Percentiles rank a stretch among this genome's conserved stretches.
These are phyloP conservation scores for Lanistes nyassanus DNA, from an alignment of 1,140 invertebrate genomes.

Conservation along the genomic window DNA sequence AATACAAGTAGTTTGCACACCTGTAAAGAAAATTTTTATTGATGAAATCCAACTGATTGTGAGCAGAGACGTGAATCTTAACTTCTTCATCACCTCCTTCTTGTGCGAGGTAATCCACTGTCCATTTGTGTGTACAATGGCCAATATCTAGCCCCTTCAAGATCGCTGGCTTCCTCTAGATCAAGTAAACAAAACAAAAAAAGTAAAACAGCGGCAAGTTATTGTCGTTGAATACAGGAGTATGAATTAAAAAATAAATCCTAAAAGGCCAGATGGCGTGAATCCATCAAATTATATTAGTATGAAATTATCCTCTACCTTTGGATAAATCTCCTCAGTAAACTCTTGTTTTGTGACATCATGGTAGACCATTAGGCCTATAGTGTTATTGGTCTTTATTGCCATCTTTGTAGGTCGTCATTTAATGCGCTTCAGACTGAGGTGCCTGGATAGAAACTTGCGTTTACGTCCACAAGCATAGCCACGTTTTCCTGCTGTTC, in stretches of 20 bases:
- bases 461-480: not conserved
- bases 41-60: conserved; percentile 70
- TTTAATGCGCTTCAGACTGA: not conserved
- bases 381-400: no score
- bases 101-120: conserved; percentile 67
- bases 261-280: no score
- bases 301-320: conserved; percentile 1
- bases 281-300: not conserved
- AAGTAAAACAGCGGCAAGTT: no score
- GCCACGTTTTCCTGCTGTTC: not conserved
- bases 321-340: conserved; percentile 27
- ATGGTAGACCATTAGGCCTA: conserved; percentile 1
- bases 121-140: conserved; percentile 69
- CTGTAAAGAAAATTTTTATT: conserved; percentile 73
- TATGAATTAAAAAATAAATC: not conserved
- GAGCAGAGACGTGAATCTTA: conserved; percentile 70
- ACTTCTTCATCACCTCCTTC: conserved; percentile 64
- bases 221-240: not conserved
- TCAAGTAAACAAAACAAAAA: conserved; percentile 12
- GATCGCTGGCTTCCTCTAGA: conserved; percentile 66
- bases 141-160: conserved; percentile 70
- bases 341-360: conserved; percentile 24
- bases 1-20: no score
- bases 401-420: no score
- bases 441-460: not conserved